These are phyloP conservation scores for Notoglanidium macrostoma DNA, from an alignment of 2,797 vertebrate species.

Conservation along the genomic window DNA sequence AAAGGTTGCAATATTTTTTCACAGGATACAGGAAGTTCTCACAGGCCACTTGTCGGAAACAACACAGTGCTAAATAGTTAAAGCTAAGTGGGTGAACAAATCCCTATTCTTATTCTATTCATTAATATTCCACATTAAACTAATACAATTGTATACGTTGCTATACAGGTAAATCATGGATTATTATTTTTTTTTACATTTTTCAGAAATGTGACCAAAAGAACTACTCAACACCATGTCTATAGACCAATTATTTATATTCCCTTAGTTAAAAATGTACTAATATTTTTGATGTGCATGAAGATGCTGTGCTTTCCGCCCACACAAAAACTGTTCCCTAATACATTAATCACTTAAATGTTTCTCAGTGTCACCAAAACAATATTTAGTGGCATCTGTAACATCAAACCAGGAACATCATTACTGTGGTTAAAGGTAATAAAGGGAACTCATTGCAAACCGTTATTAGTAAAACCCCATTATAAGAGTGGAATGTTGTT, in stretches of 20 bases:
- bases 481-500: background rate
- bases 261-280: background rate
- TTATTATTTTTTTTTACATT: background rate
- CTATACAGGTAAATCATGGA: background rate
- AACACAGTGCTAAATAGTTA: background rate
- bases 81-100: background rate
- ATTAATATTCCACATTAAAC: background rate
- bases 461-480: background rate
- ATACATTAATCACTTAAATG: background rate
- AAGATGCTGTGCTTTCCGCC: background rate
- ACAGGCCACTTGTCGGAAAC: background rate
- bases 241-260: background rate
- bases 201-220: background rate
- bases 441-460: background rate
- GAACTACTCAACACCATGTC: background rate
- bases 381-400: constrained; percentile 21
- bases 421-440: background rate
- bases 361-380: constrained; percentile 17
- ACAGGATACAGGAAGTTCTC: background rate
- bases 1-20: background rate
- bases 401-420: background rate
- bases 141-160: background rate
- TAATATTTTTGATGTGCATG: background rate
- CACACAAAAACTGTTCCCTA: constrained; percentile 22
- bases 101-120: background rate